Evolutionary conservation across 2,797 vertebrate species (phyloP).

Genomic region (Poecile montanus): DNA sequence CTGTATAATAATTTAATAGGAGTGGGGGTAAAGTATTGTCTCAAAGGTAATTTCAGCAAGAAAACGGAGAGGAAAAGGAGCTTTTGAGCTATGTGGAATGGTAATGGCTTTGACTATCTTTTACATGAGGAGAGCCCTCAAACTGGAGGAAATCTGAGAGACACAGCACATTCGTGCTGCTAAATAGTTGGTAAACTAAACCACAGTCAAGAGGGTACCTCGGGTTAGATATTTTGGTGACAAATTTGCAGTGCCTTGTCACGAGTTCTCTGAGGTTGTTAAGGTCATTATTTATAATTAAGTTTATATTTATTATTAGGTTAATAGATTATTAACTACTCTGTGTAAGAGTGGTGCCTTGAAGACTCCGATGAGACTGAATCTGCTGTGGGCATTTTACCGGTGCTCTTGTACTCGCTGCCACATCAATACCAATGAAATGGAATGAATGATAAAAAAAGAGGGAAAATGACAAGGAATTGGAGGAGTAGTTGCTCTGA

Average conservation of each 20-base stretch:
- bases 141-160: neutral
- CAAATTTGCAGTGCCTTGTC: neutral
- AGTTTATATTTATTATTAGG: too few species aligned
- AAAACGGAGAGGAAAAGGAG: neutral
- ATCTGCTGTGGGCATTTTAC: neutral
- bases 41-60: neutral
- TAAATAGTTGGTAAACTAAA: neutral
- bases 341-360: neutral
- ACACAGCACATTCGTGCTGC: rapidly evolving
- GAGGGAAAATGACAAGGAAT: neutral
- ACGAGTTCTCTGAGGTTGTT: neutral
- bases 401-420: neutral
- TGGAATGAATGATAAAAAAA: neutral
- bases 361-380: neutral
- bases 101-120: neutral
- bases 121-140: neutral
- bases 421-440: neutral
- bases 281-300: neutral
- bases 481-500: neutral
- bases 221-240: neutral
- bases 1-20: neutral
- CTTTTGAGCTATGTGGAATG: neutral
- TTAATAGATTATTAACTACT: neutral
- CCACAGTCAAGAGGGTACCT: neutral
- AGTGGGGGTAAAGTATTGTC: neutral